A percentile compares a stretch with the other conserved stretches of the same genome.
Evolutionary conservation across 2,888 invertebrate genomes (phyloP).

Genomic region (Leptogaster cylindrica): DNA sequence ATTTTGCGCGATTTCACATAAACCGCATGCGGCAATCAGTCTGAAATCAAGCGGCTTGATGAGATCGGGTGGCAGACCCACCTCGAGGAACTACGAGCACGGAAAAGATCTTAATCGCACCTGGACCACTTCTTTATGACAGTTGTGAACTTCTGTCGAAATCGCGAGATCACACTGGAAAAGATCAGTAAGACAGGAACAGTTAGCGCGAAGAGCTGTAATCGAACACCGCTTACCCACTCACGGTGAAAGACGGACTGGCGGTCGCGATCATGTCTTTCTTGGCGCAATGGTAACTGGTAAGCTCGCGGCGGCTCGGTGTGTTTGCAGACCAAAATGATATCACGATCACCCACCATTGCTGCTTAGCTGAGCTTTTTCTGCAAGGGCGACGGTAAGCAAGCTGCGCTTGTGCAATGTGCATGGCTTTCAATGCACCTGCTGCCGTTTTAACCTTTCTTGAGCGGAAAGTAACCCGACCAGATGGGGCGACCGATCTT

Average conservation of each 20-base stretch:
- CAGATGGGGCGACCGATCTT: too few species aligned
- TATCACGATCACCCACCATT: slow-evolving; percentile 25
- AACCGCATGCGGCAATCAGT: neutral
- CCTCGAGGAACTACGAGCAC: neutral
- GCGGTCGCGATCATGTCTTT: slow-evolving; percentile 10
- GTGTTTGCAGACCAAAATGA: neutral
- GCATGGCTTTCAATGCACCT: too few species aligned
- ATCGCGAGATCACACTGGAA: neutral
- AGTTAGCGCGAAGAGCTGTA: neutral
- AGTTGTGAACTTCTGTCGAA: neutral
- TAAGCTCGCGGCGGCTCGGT: slow-evolving; percentile 7
- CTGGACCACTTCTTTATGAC: neutral
- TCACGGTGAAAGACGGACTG: slow-evolving; percentile 37
- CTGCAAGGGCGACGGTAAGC: too few species aligned
- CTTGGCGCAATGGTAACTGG: slow-evolving; percentile 16
- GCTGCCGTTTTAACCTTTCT: too few species aligned
- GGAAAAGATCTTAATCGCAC: neutral
- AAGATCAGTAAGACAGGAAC: neutral
- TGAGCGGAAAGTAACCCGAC: too few species aligned
- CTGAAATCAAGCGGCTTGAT: neutral
- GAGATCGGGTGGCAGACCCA: neutral
- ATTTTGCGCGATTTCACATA: neutral
- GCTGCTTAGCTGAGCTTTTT: slow-evolving; percentile 10
- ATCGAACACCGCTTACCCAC: slow-evolving; percentile 19
- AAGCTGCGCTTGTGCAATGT: too few species aligned